phyloP scores from a whole-genome alignment of 1,140 invertebrate genomes.

The Lethrus apterus region DNA sequence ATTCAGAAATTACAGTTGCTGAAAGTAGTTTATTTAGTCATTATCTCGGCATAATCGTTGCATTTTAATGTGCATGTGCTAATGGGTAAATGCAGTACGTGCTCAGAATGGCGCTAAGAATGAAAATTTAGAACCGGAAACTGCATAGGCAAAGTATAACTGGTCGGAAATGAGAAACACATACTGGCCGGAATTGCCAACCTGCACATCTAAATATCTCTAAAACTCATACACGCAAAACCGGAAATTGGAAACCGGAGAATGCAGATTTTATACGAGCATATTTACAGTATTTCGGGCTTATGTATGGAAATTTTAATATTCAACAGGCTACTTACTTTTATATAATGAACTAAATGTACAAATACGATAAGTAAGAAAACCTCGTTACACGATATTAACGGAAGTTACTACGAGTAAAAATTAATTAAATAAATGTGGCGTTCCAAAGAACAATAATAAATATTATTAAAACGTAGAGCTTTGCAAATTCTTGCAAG shows the following conservation, averaged over 20 bases:
- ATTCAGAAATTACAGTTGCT: neutral
- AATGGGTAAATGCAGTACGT: conserved; percentile 14
- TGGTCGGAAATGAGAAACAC: conserved; percentile 26
- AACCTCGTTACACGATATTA: too few relatives aligned
- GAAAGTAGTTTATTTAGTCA: conserved; percentile 8
- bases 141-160: conserved; percentile 17
- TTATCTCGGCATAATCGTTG: conserved; percentile 6
- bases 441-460: too few relatives aligned
- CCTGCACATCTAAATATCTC: conserved; percentile 17
- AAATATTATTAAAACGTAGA: too few relatives aligned
- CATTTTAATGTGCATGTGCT: conserved; percentile 12
- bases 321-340: too few relatives aligned
- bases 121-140: conserved; percentile 1
- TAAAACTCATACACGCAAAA: conserved; percentile 13
- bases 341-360: too few relatives aligned
- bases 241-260: conserved; percentile 22
- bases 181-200: conserved; percentile 23
- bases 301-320: too few relatives aligned
- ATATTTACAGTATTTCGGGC: too few relatives aligned
- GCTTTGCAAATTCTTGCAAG: too few relatives aligned
- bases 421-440: too few relatives aligned
- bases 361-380: too few relatives aligned
- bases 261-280: conserved; percentile 11
- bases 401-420: too few relatives aligned
- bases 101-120: neutral